Evolutionary conservation across 2,888 invertebrate genomes (phyloP).

Genomic region (Drosophila mettleri): DNA sequence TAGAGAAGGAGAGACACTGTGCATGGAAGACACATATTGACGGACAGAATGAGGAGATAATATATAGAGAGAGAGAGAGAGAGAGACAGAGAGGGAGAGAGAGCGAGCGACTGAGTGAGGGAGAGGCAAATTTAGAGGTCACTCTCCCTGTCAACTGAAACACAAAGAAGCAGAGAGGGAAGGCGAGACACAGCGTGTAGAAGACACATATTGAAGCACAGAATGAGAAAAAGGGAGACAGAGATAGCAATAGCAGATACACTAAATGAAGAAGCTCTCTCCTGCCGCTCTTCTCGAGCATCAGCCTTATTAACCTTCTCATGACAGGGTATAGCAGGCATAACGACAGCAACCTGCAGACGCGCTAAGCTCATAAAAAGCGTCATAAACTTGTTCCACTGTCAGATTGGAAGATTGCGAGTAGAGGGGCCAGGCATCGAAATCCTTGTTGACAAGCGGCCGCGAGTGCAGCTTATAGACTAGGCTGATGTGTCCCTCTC

Average conservation of each 20-base stretch:
- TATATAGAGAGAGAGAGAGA: not conserved
- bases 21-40: too few relatives aligned
- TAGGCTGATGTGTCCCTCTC: too few relatives aligned
- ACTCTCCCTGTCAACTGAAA: too few relatives aligned
- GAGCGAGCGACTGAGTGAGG: not conserved
- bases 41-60: too few relatives aligned
- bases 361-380: constrained; percentile 41
- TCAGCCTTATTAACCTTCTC: not conserved
- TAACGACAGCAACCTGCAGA: not conserved
- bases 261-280: too few relatives aligned
- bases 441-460: constrained; percentile 65
- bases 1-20: not conserved
- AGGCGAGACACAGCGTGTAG: too few relatives aligned
- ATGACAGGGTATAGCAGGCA: constrained; percentile 11
- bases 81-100: not conserved
- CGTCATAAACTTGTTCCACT: constrained; percentile 54
- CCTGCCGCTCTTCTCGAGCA: too few relatives aligned
- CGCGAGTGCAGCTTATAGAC: not conserved
- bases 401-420: constrained; percentile 38
- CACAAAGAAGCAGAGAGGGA: too few relatives aligned
- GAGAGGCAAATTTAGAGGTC: too few relatives aligned
- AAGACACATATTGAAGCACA: too few relatives aligned
- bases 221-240: not conserved
- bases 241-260: not conserved
- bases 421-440: not conserved